phyloP scores from a whole-genome alignment of 2,113 vertebrate species.

The Nannospalax galili region DNA sequence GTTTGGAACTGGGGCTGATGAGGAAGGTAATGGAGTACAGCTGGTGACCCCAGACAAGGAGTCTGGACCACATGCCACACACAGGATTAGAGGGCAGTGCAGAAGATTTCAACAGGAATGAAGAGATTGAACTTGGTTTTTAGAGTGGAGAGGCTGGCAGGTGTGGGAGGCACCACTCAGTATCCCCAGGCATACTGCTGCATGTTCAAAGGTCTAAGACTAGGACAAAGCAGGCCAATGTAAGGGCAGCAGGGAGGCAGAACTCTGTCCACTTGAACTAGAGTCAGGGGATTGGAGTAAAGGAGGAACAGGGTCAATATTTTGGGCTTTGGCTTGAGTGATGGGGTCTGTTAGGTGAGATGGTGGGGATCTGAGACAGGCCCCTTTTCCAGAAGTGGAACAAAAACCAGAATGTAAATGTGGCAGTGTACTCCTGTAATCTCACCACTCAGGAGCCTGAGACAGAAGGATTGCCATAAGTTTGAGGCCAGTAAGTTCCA shows the following conservation, averaged over 20 bases:
- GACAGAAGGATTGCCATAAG: background rate
- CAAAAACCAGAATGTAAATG: background rate
- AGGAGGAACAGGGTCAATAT: background rate
- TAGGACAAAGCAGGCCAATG: background rate
- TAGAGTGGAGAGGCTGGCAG: constrained; percentile 3
- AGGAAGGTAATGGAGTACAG: background rate
- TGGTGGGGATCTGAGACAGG: background rate
- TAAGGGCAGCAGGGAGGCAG: background rate
- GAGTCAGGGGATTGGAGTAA: background rate
- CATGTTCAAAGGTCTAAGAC: background rate
- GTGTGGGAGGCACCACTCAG: no score
- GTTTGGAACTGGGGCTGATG: background rate
- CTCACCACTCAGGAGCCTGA: background rate
- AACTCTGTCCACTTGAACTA: background rate
- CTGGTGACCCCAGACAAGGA: background rate
- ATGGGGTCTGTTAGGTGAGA: background rate
- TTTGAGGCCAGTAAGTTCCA: background rate
- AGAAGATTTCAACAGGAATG: background rate
- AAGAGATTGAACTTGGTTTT: background rate
- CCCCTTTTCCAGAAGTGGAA: background rate
- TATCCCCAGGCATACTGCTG: background rate
- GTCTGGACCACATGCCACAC: background rate
- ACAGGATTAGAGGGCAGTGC: background rate
- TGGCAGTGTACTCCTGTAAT: background rate
- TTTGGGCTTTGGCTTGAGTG: background rate